phyloP scores from a whole-genome alignment of 2,888 invertebrate genomes.

The Dryadula phaetusa region DNA sequence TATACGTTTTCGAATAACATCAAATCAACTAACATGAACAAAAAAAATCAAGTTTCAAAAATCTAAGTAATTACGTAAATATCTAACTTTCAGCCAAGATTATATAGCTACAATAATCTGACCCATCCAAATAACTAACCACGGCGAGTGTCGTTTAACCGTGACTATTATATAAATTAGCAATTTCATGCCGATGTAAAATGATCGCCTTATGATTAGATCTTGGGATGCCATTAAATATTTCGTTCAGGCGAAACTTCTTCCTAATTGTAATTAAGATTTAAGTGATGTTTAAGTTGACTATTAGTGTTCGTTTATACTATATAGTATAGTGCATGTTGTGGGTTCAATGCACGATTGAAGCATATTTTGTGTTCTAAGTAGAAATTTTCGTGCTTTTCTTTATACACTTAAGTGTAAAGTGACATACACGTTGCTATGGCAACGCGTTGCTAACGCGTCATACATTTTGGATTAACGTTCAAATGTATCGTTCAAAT shows the following conservation, averaged over 20 bases:
- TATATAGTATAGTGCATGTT: background rate
- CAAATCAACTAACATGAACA: too few relatives aligned
- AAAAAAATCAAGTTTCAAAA: too few relatives aligned
- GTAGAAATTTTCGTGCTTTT: too few relatives aligned
- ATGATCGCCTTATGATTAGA: slow-evolving; percentile 15
- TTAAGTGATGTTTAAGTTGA: background rate
- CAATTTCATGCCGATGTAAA: slow-evolving; percentile 21
- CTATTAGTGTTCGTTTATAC: background rate
- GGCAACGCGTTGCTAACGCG: too few relatives aligned
- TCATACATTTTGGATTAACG: too few relatives aligned
- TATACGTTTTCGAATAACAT: too few relatives aligned
- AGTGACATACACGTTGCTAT: too few relatives aligned
- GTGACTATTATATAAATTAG: slow-evolving; percentile 17
- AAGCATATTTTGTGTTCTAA: too few relatives aligned
- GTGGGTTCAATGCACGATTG: background rate
- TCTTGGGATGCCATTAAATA: slow-evolving; percentile 17
- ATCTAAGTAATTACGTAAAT: too few relatives aligned
- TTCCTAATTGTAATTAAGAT: slow-evolving; percentile 7
- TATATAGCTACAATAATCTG: background rate
- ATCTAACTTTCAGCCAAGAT: too few relatives aligned
- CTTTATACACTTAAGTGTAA: too few relatives aligned
- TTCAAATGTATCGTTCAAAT: too few relatives aligned
- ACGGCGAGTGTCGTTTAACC: slow-evolving; percentile 12
- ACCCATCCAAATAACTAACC: slow-evolving; percentile 12
- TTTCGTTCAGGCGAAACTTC: slow-evolving; percentile 21